Conservation (phyloP, 2,888 invertebrate genomes). For the Melanostoma mellinum region DNA sequence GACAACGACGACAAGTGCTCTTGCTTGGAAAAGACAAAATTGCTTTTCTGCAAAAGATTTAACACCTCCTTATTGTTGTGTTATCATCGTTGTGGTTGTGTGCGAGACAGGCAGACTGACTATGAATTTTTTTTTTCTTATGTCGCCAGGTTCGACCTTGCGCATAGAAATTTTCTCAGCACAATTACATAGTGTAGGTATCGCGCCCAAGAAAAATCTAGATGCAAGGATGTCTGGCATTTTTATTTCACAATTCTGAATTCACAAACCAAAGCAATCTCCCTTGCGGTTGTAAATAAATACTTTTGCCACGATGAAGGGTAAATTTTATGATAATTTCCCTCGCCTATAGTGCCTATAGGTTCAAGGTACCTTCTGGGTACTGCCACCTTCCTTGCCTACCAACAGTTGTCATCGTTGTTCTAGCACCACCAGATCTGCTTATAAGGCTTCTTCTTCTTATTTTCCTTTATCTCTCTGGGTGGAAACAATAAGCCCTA, state of each 20-base stretch:
- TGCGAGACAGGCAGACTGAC: constrained; percentile 1
- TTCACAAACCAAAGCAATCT: constrained; percentile 30
- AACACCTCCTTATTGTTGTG: constrained; percentile 43
- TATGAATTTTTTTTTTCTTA: constrained; percentile 38
- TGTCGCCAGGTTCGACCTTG: constrained; percentile 56
- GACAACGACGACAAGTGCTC: constrained; percentile 48
- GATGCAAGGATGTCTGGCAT: constrained; percentile 64
- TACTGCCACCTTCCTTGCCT: too few species aligned
- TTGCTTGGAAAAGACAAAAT: constrained; percentile 47
- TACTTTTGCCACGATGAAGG: constrained; percentile 26
- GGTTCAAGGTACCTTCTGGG: constrained; percentile 48
- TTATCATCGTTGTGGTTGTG: constrained; percentile 4
- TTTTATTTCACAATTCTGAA: neutral
- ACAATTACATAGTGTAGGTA: constrained; percentile 18
- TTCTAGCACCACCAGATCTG: constrained; percentile 25
- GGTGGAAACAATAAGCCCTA: constrained; percentile 43
- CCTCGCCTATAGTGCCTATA: constrained; percentile 23
- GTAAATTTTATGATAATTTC: constrained; percentile 38
- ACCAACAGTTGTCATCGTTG: constrained; percentile 43
- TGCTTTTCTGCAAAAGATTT: constrained; percentile 50
- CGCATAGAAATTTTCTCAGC: constrained; percentile 50
- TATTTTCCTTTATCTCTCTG: constrained; percentile 17
- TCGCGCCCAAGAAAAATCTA: constrained; percentile 52
- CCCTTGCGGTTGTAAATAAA: constrained; percentile 39
- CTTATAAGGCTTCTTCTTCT: constrained; percentile 56